These are phyloP conservation scores for Notiomystis cincta DNA, from an alignment of 2,113 vertebrate genomes.

Conservation along the genomic window DNA sequence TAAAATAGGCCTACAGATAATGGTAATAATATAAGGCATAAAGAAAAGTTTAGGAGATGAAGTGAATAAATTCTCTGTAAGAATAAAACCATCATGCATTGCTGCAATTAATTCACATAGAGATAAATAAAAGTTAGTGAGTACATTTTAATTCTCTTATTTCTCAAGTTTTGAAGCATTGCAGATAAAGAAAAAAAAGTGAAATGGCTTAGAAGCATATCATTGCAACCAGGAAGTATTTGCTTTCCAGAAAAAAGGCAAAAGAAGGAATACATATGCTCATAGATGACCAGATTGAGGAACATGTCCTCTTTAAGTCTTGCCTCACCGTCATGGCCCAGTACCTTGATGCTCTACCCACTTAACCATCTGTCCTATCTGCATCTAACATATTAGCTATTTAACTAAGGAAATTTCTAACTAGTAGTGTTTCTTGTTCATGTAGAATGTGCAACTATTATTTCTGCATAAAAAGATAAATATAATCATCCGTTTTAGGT, in stretches of 20 bases:
- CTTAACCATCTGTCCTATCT: conserved; percentile 44
- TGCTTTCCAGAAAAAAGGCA: neutral
- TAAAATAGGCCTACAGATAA: neutral
- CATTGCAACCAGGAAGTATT: neutral
- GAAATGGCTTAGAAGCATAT: neutral
- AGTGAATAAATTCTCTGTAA: neutral
- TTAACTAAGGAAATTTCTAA: conserved; percentile 19
- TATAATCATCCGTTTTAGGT: neutral
- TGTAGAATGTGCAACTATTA: conserved; percentile 1
- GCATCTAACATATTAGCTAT: neutral
- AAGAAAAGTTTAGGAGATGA: neutral
- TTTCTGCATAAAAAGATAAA: conserved; percentile 19
- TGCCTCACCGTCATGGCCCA: neutral
- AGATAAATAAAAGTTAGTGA: neutral
- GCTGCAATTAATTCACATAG: neutral
- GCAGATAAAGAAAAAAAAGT: neutral
- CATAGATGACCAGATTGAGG: neutral
- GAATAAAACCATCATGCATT: neutral
- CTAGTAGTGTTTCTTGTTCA: neutral
- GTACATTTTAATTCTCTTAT: neutral
- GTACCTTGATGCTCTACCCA: neutral
- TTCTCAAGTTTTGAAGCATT: neutral
- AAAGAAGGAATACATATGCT: neutral
- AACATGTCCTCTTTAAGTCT: conserved; percentile 1
- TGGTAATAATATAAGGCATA: neutral